These are phyloP conservation scores for Sceloporus tristichus DNA, from an alignment of 2,113 vertebrate genomes.

Conservation along the genomic window DNA sequence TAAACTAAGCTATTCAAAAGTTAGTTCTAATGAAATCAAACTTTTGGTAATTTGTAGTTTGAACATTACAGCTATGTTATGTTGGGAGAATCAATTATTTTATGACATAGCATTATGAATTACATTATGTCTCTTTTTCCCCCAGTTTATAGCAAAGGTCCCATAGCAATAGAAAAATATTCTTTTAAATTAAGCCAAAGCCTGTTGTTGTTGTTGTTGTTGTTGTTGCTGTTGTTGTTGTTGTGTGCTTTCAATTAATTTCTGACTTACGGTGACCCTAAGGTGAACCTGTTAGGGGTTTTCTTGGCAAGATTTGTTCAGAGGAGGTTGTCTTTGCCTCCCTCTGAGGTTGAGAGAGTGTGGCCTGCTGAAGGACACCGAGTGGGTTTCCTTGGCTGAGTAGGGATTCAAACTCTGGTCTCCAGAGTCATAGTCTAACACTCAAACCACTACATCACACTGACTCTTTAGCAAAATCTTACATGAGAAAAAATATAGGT, in stretches of 20 bases:
- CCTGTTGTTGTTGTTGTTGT: background rate
- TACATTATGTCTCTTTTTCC: too few relatives aligned
- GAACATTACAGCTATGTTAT: background rate
- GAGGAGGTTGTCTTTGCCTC: too few relatives aligned
- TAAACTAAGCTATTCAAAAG: background rate
- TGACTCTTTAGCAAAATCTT: background rate
- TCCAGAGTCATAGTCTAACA: background rate
- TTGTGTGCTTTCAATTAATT: too few relatives aligned
- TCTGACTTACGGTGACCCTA: too few relatives aligned
- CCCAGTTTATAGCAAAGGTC: background rate
- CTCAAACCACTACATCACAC: background rate
- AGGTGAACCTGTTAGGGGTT: too few relatives aligned
- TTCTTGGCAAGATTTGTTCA: too few relatives aligned
- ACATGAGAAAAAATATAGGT: background rate
- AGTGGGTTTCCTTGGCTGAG: too few relatives aligned
- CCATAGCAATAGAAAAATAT: conserved; percentile 11
- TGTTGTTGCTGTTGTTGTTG: too few relatives aligned
- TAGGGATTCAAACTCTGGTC: too few relatives aligned
- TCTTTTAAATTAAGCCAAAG: background rate
- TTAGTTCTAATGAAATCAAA: background rate
- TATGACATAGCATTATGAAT: background rate
- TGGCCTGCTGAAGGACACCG: too few relatives aligned
- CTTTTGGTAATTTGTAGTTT: background rate
- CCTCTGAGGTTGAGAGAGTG: too few relatives aligned
- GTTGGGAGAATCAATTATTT: background rate